Evolutionary conservation across 2,797 vertebrate species (phyloP).

Genomic region (Tapera naevia): DNA sequence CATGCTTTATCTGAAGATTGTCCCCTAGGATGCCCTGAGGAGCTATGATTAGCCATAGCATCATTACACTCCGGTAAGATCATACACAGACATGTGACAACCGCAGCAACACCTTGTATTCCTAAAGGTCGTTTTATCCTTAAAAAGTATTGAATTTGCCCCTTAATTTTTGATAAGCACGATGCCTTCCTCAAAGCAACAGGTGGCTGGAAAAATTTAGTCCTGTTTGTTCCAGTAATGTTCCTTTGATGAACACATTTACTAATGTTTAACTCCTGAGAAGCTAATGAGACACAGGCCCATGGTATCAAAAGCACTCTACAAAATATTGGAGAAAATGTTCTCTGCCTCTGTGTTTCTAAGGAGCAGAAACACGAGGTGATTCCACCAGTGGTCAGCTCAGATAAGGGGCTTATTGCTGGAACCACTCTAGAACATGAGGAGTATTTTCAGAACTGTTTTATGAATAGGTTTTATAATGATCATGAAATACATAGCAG

Average conservation of each 20-base stretch:
- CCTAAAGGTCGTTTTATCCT: background rate
- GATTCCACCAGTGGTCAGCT: background rate
- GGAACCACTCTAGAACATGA: background rate
- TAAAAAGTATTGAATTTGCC: background rate
- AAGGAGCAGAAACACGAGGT: background rate
- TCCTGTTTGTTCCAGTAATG: background rate
- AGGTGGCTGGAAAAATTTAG: background rate
- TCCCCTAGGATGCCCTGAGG: background rate
- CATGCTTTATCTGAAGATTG: background rate
- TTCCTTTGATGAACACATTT: background rate
- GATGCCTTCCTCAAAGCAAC: background rate
- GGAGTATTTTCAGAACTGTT: background rate
- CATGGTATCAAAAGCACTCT: background rate
- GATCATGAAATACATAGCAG: background rate
- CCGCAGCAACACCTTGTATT: background rate
- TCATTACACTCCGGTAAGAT: background rate
- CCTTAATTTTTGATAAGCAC: background rate
- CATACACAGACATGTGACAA: background rate
- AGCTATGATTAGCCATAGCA: background rate
- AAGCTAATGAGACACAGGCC: background rate
- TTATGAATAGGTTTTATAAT: background rate
- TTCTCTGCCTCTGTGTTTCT: background rate
- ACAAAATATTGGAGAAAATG: accelerated
- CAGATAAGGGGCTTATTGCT: background rate
- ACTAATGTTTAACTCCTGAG: background rate